Conservation (phyloP, 2,888 invertebrate genomes). For the Coelopa pilipes region DNA sequence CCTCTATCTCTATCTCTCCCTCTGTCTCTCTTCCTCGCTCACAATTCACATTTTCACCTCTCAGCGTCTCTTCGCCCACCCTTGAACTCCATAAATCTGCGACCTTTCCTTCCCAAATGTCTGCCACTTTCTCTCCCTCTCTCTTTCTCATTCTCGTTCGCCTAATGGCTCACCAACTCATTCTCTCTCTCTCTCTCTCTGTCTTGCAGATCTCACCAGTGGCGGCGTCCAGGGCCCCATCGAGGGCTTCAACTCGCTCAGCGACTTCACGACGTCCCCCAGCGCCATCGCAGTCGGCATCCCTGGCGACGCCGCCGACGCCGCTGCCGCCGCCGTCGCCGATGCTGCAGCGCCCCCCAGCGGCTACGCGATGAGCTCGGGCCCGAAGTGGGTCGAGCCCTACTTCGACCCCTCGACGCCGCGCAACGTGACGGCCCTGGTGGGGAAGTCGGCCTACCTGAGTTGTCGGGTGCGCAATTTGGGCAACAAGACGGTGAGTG, state of each 20-base stretch:
- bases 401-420: conserved; percentile 81
- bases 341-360: conserved; percentile 52
- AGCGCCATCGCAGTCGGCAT: conserved; percentile 15
- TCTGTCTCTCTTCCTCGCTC: no score
- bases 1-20: no score
- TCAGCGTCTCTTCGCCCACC: background rate
- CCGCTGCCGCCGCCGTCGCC: conserved; percentile 39
- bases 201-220: conserved; percentile 61
- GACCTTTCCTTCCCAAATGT: background rate
- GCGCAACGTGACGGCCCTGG: conserved; percentile 81
- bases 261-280: conserved; percentile 54
- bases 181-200: conserved; percentile 17
- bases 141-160: conserved; percentile 1
- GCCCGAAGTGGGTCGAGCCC: conserved; percentile 70
- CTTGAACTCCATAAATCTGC: background rate
- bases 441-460: conserved; percentile 74
- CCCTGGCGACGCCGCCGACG: background rate
- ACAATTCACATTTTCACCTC: background rate
- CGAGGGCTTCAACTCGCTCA: conserved; percentile 63
- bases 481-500: conserved; percentile 67
- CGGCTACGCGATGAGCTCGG: conserved; percentile 54
- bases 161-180: background rate
- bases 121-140: background rate
- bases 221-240: conserved; percentile 65
- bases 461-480: conserved; percentile 67